Base-by-base conservation (phyloP, 2,113 vertebrate species). In the Periophthalmodon schlosseri region DNA sequence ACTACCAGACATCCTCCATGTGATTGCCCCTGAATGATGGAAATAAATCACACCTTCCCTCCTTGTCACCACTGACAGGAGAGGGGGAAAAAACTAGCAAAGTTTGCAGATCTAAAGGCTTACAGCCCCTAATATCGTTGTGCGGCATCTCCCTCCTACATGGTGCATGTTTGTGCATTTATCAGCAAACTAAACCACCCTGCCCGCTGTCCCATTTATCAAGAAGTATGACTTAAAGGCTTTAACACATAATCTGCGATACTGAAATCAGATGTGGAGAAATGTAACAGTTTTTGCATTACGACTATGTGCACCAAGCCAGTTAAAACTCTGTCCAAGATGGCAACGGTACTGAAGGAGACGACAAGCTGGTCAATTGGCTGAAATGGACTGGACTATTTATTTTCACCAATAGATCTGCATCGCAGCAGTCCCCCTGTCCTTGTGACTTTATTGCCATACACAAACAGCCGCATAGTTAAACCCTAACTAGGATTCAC, bases 41-140 rank as follows among this genome's bases (percentile, higher is more conserved):
- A 74, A 84, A 87, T 91, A 83, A 87, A 90, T 88, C 88, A 89
- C 70, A 7, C 33, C 61, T 9, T 28, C 69, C 76, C 70, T 49
- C 21, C 74, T 65, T 89, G 88, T 87, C 90, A 84, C 67, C 33
- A 13, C 34, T 70, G 72, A 85, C 56, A 39, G 50, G 58, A 69
- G 57, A 61, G 20, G 52, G 52, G 47, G 49, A 79, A 68, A 52
- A 54, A 68, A 72, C 68, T 60, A 34, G 76, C 63, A 73, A 79
- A 76, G 66, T 83, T 79, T 0, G 24, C 60, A 68, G 60, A 81
- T 85, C 65, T 69, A 71, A 84, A 86, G 83, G 74, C 83, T 81
- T 80, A 82, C 82, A 83, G 68, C 83, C 80, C 82, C 68, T 84
- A 63, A 28, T 84, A 69, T 77, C 77, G 60, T 34, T 5, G 69